These are phyloP conservation scores for Rhadinocentrus ornatus DNA, from an alignment of 2,797 vertebrate genomes.

Conservation along the genomic window DNA sequence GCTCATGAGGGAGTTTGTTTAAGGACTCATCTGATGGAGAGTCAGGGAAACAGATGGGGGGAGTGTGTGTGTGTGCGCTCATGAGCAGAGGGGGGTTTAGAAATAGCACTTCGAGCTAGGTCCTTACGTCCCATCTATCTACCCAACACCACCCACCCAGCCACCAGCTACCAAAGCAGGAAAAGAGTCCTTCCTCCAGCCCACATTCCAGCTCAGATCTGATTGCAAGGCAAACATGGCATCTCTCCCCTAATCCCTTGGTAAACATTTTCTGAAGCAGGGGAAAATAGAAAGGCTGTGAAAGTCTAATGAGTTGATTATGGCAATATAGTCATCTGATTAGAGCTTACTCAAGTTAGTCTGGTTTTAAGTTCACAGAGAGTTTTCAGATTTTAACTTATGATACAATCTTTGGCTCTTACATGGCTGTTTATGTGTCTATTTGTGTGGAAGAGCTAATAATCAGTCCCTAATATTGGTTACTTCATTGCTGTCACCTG, in stretches of 20 bases:
- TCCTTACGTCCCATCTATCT: conserved; percentile 44
- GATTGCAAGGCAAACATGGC: conserved; percentile 82
- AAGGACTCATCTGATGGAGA: conserved; percentile 63
- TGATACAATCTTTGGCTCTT: neutral
- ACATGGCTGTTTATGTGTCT: neutral
- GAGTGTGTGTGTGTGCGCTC: conserved; percentile 19
- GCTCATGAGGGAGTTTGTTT: conserved; percentile 69
- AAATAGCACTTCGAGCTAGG: conserved; percentile 72
- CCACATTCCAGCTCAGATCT: conserved; percentile 77
- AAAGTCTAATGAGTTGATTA: conserved; percentile 74
- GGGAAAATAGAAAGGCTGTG: conserved; percentile 58
- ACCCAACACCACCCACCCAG: conserved; percentile 45
- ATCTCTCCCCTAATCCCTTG: conserved; percentile 70
- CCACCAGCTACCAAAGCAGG: conserved; percentile 46
- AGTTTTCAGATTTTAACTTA: conserved; percentile 1
- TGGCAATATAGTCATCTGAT: conserved; percentile 53
- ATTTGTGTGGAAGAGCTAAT: conserved; percentile 4
- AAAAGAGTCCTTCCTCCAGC: conserved; percentile 61
- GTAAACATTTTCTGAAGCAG: conserved; percentile 71
- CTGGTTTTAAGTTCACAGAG: conserved; percentile 44
- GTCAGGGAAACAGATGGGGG: conserved; percentile 68
- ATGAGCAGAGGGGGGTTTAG: conserved; percentile 42
- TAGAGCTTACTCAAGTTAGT: conserved; percentile 43
- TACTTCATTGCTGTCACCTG: conserved; percentile 45
- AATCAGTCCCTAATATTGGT: neutral